These are phyloP conservation scores for Microcebus lehilahytsara DNA, from an alignment of 2,113 vertebrate species.

Conservation along the genomic window DNA sequence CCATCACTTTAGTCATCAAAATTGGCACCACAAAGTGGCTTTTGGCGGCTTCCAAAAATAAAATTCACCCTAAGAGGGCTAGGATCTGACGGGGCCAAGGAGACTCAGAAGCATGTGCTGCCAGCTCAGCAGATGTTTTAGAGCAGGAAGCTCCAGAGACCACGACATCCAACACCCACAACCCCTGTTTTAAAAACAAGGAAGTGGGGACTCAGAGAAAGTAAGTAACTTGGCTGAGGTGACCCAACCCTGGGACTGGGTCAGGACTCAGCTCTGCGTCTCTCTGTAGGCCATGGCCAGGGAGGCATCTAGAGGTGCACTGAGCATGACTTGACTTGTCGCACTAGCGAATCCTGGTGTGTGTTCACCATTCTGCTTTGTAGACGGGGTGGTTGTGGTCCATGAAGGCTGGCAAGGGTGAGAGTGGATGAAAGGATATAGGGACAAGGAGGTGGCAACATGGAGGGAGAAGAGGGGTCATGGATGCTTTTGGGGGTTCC, in stretches of 20 bases:
- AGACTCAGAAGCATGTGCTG: neutral
- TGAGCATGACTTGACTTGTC: neutral
- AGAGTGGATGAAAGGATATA: neutral
- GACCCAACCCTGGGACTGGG: neutral
- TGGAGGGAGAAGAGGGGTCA: neutral
- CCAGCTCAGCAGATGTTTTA: neutral
- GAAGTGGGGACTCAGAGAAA: neutral
- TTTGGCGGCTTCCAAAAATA: constrained; percentile 70
- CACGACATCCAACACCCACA: neutral
- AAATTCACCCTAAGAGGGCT: constrained; percentile 12
- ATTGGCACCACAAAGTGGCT: constrained; percentile 60
- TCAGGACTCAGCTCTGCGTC: neutral
- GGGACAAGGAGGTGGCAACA: neutral
- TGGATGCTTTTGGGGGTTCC: neutral
- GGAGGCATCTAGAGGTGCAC: neutral
- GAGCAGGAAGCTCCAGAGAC: neutral
- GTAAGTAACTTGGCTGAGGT: neutral
- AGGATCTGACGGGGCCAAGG: neutral
- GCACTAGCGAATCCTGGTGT: neutral
- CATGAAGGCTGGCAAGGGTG: neutral
- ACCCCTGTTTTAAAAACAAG: neutral
- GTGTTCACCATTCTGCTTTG: neutral
- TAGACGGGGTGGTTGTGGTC: neutral
- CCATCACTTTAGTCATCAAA: constrained; percentile 60
- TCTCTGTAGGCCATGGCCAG: neutral